Evolutionary conservation across 2,888 invertebrate genomes (phyloP).

Genomic region (Tiliacea aurago): DNA sequence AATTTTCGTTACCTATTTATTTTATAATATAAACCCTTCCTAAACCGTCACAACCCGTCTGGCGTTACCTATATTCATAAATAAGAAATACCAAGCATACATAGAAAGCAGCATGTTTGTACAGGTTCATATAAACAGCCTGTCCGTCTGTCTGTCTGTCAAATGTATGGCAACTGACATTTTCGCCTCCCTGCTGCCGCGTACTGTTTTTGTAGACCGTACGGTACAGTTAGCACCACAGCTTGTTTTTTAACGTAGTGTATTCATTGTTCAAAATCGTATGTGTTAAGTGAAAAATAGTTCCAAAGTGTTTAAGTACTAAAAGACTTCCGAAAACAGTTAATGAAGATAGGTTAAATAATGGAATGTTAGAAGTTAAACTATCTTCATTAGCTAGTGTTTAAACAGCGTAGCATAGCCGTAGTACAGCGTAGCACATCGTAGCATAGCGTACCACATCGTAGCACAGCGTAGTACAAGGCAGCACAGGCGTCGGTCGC

Average conservation of each 20-base stretch:
- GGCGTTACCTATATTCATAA: slow-evolving; percentile 26
- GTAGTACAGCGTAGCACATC: background rate
- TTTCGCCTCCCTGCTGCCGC: slow-evolving; percentile 41
- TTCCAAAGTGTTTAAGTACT: background rate
- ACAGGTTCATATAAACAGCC: slow-evolving; percentile 60
- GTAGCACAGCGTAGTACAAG: background rate
- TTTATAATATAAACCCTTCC: background rate
- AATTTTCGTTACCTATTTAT: background rate
- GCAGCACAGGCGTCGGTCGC: background rate
- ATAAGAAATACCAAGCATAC: slow-evolving; percentile 32
- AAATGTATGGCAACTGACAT: slow-evolving; percentile 63
- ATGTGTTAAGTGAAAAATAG: slow-evolving; percentile 1
- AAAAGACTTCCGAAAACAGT: background rate
- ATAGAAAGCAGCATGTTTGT: slow-evolving; percentile 52
- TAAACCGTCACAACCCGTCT: background rate
- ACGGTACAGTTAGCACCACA: slow-evolving; percentile 46
- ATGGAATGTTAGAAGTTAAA: no score
- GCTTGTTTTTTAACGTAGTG: background rate
- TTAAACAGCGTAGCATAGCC: no score
- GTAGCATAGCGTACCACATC: background rate
- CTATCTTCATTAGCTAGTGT: no score
- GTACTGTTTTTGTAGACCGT: slow-evolving; percentile 41
- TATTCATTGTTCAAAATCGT: background rate
- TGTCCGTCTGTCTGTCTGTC: slow-evolving; percentile 64
- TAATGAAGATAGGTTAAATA: background rate